Percentiles rank a stretch among this genome's conserved stretches.
Conservation (phyloP, 2,797 vertebrate genomes). For the Heteromormyrus szaboi region DNA sequence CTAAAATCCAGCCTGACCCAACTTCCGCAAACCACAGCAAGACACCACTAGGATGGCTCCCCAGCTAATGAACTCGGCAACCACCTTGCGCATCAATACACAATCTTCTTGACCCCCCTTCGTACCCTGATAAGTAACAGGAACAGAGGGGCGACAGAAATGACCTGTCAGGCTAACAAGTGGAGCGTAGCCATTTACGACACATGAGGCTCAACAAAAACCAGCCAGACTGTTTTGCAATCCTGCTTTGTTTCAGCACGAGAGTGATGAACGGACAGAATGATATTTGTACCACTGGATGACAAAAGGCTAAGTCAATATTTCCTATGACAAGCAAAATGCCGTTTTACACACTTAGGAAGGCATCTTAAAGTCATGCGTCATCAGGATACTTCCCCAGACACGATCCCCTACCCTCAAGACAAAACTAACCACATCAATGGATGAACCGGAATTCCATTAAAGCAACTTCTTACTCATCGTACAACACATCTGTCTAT, state of each 20-base stretch:
- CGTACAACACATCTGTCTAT: background rate
- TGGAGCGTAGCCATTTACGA: background rate
- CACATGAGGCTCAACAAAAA: background rate
- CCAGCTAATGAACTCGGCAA: background rate
- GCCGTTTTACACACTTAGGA: background rate
- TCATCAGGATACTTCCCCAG: slow-evolving; percentile 11
- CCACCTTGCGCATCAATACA: background rate
- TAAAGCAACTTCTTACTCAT: slow-evolving; percentile 23
- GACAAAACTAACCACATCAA: slow-evolving; percentile 25
- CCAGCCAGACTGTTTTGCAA: background rate
- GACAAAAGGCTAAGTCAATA: background rate
- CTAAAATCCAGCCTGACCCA: slow-evolving; percentile 18
- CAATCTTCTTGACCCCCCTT: background rate
- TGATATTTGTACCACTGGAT: background rate
- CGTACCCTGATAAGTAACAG: background rate
- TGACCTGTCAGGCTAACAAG: background rate
- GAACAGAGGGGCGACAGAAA: background rate
- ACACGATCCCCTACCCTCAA: background rate
- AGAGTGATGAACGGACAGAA: background rate
- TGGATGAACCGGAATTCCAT: slow-evolving; percentile 11
- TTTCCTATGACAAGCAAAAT: slow-evolving; percentile 10
- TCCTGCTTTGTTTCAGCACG: background rate
- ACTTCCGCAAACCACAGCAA: background rate
- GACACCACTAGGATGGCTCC: background rate
- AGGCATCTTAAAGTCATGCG: background rate